phyloP scores from a whole-genome alignment of 2,113 vertebrate species.

The Pheucticus melanocephalus region DNA sequence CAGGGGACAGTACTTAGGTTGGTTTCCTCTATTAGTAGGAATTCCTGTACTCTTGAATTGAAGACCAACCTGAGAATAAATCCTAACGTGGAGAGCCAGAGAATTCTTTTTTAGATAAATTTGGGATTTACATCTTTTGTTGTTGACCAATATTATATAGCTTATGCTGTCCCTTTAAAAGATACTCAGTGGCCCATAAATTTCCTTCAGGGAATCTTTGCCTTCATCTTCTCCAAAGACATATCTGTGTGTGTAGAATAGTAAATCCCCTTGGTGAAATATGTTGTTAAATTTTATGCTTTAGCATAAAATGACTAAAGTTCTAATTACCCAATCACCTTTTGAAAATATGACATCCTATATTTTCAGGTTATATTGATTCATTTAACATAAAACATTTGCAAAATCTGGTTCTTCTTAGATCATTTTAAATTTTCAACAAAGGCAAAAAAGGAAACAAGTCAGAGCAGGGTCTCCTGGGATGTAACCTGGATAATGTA shows the following conservation, averaged over 20 bases:
- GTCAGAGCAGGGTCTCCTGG: not conserved
- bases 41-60: not conserved
- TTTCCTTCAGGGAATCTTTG: conserved; percentile 34
- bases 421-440: not conserved
- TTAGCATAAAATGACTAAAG: not conserved
- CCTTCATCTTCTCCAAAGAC: conserved; percentile 25
- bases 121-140: not conserved
- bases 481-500: not conserved
- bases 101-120: not conserved
- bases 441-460: not conserved
- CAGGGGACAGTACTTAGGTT: not conserved
- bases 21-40: not conserved
- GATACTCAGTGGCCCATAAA: not conserved
- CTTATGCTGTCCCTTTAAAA: not conserved
- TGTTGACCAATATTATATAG: not conserved
- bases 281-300: not conserved
- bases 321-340: not conserved
- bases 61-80: not conserved
- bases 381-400: not conserved
- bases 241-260: not conserved
- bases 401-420: not conserved
- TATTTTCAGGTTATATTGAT: not conserved
- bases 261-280: not conserved
- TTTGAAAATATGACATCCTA: not conserved
- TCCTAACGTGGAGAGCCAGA: not conserved